These are phyloP conservation scores for Platorchestia sp. DNA, from an alignment of 1,140 invertebrate species.

Conservation along the genomic window DNA sequence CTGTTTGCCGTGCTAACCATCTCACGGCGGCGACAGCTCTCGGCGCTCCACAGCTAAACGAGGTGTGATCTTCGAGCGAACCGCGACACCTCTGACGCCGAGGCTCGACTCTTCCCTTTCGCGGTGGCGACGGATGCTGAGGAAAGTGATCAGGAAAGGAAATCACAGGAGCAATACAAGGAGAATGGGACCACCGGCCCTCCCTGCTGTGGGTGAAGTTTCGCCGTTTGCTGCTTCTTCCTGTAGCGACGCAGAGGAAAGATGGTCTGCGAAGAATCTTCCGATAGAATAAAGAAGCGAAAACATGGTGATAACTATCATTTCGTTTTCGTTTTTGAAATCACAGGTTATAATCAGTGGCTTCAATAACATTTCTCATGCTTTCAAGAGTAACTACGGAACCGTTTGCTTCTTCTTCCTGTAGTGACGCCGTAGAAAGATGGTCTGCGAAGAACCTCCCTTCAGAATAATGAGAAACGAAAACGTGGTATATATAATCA, in stretches of 20 bases:
- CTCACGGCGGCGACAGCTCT: background rate
- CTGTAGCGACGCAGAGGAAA: background rate
- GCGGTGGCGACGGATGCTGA: background rate
- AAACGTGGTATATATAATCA: background rate
- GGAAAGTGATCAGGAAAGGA: background rate
- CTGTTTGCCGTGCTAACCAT: conserved; percentile 49
- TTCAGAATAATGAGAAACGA: background rate
- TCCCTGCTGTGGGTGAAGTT: background rate
- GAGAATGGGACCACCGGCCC: background rate
- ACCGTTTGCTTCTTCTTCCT: background rate
- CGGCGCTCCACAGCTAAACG: conserved; percentile 29
- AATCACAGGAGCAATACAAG: background rate
- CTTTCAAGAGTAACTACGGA: no score
- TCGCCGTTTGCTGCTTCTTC: background rate
- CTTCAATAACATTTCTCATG: no score
- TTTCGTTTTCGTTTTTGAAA: no score
- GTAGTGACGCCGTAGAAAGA: background rate
- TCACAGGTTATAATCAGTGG: no score
- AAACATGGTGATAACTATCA: background rate
- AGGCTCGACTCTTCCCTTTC: background rate
- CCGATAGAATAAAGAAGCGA: background rate
- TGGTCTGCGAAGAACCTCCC: background rate
- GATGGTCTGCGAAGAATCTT: background rate
- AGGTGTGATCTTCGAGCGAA: conserved; percentile 28
- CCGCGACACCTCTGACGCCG: conserved; percentile 43